These are phyloP conservation scores for Sebastes schlegelii DNA, from an alignment of 2,113 vertebrate species.

Conservation along the genomic window DNA sequence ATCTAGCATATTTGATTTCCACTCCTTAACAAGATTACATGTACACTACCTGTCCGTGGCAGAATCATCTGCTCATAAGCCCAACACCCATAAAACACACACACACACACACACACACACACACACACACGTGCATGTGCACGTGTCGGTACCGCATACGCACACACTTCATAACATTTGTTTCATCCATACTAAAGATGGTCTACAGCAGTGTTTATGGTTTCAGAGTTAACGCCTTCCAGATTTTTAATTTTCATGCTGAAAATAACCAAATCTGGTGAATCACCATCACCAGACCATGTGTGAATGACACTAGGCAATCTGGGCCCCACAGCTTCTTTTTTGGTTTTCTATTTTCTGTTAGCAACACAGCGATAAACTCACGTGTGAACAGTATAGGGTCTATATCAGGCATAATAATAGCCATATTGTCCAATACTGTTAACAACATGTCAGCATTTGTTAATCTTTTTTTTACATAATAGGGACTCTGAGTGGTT, in stretches of 20 bases:
- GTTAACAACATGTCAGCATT: background rate
- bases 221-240: background rate
- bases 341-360: conserved; percentile 7
- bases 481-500: background rate
- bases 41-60: conserved; percentile 38
- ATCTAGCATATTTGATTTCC: conserved; percentile 78
- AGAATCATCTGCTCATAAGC: conserved; percentile 56
- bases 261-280: conserved; percentile 23
- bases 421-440: background rate
- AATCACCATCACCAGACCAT: conserved; percentile 28
- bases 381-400: background rate
- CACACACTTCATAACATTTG: conserved; percentile 2
- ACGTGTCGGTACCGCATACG: conserved; percentile 5
- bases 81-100: conserved; percentile 14
- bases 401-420: background rate
- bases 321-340: conserved; percentile 10
- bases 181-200: conserved; percentile 7
- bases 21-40: conserved; percentile 72
- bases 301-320: conserved; percentile 30
- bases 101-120: background rate
- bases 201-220: conserved; percentile 17
- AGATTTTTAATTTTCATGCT: background rate
- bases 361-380: background rate
- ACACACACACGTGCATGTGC: background rate
- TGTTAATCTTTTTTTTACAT: no score